Evolutionary conservation across 2,888 invertebrate genomes (phyloP).

Genomic region (Choreutis nemorana): DNA sequence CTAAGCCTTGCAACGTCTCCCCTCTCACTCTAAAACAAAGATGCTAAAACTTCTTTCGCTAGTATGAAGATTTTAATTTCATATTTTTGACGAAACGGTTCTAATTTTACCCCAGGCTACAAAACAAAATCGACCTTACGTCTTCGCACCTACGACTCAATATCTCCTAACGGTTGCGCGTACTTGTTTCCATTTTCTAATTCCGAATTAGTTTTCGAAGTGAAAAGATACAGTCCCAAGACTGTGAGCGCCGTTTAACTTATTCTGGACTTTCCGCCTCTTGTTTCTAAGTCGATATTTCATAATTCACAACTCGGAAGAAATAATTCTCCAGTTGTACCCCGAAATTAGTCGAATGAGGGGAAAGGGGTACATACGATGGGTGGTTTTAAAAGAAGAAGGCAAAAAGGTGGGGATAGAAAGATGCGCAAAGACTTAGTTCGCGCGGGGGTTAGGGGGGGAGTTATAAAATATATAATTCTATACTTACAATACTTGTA

Average conservation of each 20-base stretch:
- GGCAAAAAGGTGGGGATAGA: constrained; percentile 66
- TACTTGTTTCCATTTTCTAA: constrained; percentile 63
- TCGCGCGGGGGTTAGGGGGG: constrained; percentile 47
- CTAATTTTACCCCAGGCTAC: constrained; percentile 39
- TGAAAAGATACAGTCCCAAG: constrained; percentile 67
- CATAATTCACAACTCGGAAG: constrained; percentile 36
- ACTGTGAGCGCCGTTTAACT: constrained; percentile 31
- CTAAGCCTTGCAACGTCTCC: constrained; percentile 51
- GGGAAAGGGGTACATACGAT: constrained; percentile 63
- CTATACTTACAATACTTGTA: constrained; percentile 68
- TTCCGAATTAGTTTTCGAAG: constrained; percentile 65
- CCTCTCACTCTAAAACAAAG: constrained; percentile 66
- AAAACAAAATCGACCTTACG: constrained; percentile 20
- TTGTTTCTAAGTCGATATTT: constrained; percentile 27
- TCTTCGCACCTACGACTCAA: constrained; percentile 9
- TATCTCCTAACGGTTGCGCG: constrained; percentile 15
- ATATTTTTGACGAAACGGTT: constrained; percentile 66
- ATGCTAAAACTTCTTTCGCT: constrained; percentile 68
- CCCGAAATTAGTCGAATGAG: constrained; percentile 67
- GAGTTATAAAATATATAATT: constrained; percentile 68
- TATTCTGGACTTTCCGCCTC: constrained; percentile 24
- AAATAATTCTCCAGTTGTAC: constrained; percentile 67
- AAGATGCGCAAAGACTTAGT: constrained; percentile 68
- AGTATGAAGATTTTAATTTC: constrained; percentile 68
- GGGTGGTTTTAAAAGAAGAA: constrained; percentile 67